phyloP scores from a whole-genome alignment of 2,888 invertebrate genomes.

The Encarsia formosa region DNA sequence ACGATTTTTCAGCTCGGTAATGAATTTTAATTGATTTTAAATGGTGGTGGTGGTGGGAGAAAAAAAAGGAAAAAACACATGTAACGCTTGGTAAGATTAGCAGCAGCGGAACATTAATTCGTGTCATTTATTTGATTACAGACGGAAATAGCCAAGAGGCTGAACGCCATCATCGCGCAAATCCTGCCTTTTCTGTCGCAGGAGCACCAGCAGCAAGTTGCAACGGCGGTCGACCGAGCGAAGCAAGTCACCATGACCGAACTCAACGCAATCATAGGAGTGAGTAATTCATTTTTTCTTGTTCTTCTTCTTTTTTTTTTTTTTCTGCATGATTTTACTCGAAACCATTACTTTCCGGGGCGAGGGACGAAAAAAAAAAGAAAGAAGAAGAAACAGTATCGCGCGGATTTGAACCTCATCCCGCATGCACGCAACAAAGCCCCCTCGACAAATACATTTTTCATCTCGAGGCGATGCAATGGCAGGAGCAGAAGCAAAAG shows the following conservation, averaged over 20 bases:
- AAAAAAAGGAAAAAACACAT: too few relatives aligned
- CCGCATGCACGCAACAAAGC: too few relatives aligned
- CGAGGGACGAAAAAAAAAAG: too few relatives aligned
- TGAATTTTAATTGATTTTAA: too few relatives aligned
- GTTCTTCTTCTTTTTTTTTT: neutral
- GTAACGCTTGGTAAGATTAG: too few relatives aligned
- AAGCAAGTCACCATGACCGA: slow-evolving; percentile 98
- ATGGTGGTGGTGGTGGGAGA: too few relatives aligned
- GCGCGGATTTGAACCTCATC: too few relatives aligned
- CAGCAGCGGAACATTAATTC: neutral
- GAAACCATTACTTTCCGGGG: too few relatives aligned
- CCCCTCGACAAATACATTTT: too few relatives aligned
- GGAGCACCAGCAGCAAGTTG: slow-evolving; percentile 96
- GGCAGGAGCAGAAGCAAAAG: too few relatives aligned
- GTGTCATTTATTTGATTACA: slow-evolving; percentile 53
- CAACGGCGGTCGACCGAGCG: slow-evolving; percentile 93
- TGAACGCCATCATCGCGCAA: slow-evolving; percentile 94
- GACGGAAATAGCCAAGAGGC: slow-evolving; percentile 97
- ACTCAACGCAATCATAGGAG: slow-evolving; percentile 94
- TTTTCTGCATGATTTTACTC: neutral
- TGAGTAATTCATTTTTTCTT: slow-evolving; percentile 49
- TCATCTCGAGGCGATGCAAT: too few relatives aligned
- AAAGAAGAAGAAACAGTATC: too few relatives aligned
- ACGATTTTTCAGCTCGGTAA: neutral
- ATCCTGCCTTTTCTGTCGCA: slow-evolving; percentile 92